Percentiles rank a stretch among this genome's conserved stretches.
Evolutionary conservation across 2,113 vertebrate species (phyloP).

Genomic region (Chlamydotis undulata): DNA sequence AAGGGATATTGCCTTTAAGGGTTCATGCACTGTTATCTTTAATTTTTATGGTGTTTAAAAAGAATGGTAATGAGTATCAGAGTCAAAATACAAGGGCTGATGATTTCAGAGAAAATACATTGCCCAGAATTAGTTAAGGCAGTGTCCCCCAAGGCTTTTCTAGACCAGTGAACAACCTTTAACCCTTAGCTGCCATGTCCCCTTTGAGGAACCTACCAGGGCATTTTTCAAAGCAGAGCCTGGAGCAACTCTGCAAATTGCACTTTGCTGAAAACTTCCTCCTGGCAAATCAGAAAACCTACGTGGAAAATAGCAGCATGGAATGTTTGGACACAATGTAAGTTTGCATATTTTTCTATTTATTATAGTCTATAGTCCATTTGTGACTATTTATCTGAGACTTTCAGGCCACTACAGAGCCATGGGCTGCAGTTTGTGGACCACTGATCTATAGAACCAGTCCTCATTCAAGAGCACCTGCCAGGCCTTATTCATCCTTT

Average conservation of each 20-base stretch:
- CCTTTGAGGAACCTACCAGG: background rate
- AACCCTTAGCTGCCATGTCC: slow-evolving; percentile 2
- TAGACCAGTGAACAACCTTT: slow-evolving; percentile 47
- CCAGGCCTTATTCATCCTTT: background rate
- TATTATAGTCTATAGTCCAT: background rate
- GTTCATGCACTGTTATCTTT: slow-evolving; percentile 21
- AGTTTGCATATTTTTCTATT: slow-evolving; percentile 4
- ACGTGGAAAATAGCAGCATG: background rate
- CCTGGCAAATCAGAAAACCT: background rate
- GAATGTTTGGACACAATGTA: background rate
- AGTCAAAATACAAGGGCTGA: slow-evolving; percentile 13
- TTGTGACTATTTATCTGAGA: background rate
- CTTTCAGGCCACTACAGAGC: background rate
- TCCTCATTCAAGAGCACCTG: slow-evolving; percentile 33
- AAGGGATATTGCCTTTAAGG: slow-evolving; percentile 24
- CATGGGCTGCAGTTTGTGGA: background rate
- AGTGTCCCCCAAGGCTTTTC: slow-evolving; percentile 11
- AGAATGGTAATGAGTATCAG: slow-evolving; percentile 7
- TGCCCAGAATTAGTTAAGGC: slow-evolving; percentile 15
- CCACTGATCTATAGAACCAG: background rate
- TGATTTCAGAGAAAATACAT: background rate
- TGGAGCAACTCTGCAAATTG: slow-evolving; percentile 22
- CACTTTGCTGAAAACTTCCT: slow-evolving; percentile 30
- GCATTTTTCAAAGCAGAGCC: slow-evolving; percentile 40
- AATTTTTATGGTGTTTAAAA: slow-evolving; percentile 40